Evolutionary conservation across 2,797 vertebrate genomes (phyloP), one percentile per base, ranked within the genome.

Genomic region (Oryzias sinensis): DNA sequence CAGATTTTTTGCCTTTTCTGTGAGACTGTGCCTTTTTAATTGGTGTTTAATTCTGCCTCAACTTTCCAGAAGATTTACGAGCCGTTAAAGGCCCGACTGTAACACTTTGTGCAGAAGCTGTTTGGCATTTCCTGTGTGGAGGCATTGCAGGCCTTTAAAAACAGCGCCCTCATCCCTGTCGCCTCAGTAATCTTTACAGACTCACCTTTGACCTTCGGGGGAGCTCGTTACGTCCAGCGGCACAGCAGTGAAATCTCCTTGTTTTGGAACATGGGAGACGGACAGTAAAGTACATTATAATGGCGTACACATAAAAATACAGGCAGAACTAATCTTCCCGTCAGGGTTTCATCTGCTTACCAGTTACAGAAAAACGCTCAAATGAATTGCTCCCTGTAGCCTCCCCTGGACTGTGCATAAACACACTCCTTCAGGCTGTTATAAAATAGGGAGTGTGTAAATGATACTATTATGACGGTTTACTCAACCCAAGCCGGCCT

Each of bases 81-180:
- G 79, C 77, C 79, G 83, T 90, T 86, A 86, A 89, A 84, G 63
- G 78, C 80, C 79, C 80, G 83, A 88, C 81, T 90, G 85, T 89
- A 86, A 73, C 68, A 83, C 71, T 84, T 87, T 87, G 77, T 79
- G 76, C 90, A 87, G 85, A 89, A 87, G 81, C 74, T 76, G 85
- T 79, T 80, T 84, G 86, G 87, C 79, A 90, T 91, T 93, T 93
- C 90, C 90, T 92, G 89, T 85, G 65, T 88, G 73, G 89, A 90
- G 85, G 49, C 72, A 65, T 59, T 74, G 65, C 68, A 73, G 65
- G 81, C 70, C 88, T 89, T 83, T 87, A 87, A 85, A 76, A 84
- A 88, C 62, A 69, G 62, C 70, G 76, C 65, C 70, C 65, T 77
- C 56, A 61, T 87, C 80, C 73, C 64, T 77, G 81, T 84, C 76